Evolutionary conservation across 1,140 invertebrate species (phyloP), one percentile per base, ranked within the genome.

Genomic region (Neodiprion virginianus): DNA sequence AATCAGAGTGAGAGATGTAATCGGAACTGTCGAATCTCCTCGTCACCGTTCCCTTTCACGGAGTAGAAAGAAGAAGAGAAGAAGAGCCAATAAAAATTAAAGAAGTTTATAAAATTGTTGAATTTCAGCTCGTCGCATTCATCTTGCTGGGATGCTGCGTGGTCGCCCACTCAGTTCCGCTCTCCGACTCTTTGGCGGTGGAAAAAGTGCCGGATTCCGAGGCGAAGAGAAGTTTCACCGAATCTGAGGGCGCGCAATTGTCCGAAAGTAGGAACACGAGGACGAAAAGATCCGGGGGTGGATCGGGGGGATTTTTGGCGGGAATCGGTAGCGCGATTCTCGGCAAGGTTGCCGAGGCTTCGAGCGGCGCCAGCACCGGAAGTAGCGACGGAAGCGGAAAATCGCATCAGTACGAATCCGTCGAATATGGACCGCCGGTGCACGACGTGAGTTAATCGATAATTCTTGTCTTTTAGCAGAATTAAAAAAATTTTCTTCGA

Each of bases 281-380:
- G 23, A 83, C 83, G 72, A 86, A 84, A 65, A 74, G 83, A 61
- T 81, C 74, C 11, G 53, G 53, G 4, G 53, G 53, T n/a, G 78
- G 81, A 14, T 78, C 82, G 7, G 82, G 84, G 0, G 76, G 79
- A 1, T 84, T 87, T 61, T 66, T 85, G 9, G 81, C 85, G 1
- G 83, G 84, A 21, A 83, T 89, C n/a, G 84, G 84, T 0, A 82
- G 82, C n/a, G 84, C 84, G 73, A 73, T 88, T 12, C 76, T 88
- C 9, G 81, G 80, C 7, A 84, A 86, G 7, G 77, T 88, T 2
- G 83, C 82, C 14, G 83, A 86, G 9, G 82, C 85, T 8, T 86
- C 86, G 11, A 72, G 66, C 21, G 65, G 65, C 11, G 48, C 48
- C 11, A 47, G 48, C 11, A 71, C 66, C 21, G 17, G 47, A 17